Conservation (phyloP, 2,113 vertebrate genomes). For the Tachycineta bicolor region DNA sequence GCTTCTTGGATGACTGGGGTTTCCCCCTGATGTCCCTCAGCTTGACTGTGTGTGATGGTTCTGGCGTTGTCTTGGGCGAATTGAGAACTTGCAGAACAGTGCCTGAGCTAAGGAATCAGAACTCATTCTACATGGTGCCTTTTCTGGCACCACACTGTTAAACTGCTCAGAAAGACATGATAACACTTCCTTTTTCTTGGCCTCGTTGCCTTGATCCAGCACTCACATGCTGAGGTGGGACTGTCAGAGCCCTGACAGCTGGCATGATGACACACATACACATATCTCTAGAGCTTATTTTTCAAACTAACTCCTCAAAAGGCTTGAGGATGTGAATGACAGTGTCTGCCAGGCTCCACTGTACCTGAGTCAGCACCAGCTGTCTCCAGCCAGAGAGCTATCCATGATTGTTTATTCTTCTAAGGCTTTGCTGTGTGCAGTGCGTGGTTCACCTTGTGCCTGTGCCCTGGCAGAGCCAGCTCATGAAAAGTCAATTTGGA, state of each 20-base stretch:
- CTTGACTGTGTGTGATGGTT: slow-evolving; percentile 17
- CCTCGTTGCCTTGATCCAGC: slow-evolving; percentile 51
- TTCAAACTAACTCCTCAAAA: slow-evolving; percentile 45
- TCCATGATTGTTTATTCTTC: not conserved
- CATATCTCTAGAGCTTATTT: slow-evolving; percentile 31
- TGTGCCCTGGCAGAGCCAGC: not conserved
- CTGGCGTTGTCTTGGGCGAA: slow-evolving; percentile 40
- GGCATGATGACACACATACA: slow-evolving; percentile 36
- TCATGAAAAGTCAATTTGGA: not conserved
- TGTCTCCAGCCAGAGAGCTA: slow-evolving; percentile 38
- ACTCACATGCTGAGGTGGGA: slow-evolving; percentile 47
- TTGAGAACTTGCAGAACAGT: slow-evolving; percentile 19
- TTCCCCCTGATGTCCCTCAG: slow-evolving; percentile 45
- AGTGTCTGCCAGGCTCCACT: slow-evolving; percentile 39
- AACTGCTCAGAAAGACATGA: slow-evolving; percentile 48
- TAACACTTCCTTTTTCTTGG: slow-evolving; percentile 54
- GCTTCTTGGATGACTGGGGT: slow-evolving; percentile 13
- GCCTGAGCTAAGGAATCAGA: slow-evolving; percentile 35
- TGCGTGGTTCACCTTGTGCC: not conserved
- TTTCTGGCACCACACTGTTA: slow-evolving; percentile 44
- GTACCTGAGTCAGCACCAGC: slow-evolving; percentile 64
- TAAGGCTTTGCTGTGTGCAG: not conserved
- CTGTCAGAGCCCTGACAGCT: slow-evolving; percentile 61
- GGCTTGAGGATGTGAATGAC: slow-evolving; percentile 30
- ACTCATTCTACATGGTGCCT: slow-evolving; percentile 18